Evolutionary conservation across 2,113 vertebrate genomes (phyloP).

Genomic region (Meleagris gallopavo): DNA sequence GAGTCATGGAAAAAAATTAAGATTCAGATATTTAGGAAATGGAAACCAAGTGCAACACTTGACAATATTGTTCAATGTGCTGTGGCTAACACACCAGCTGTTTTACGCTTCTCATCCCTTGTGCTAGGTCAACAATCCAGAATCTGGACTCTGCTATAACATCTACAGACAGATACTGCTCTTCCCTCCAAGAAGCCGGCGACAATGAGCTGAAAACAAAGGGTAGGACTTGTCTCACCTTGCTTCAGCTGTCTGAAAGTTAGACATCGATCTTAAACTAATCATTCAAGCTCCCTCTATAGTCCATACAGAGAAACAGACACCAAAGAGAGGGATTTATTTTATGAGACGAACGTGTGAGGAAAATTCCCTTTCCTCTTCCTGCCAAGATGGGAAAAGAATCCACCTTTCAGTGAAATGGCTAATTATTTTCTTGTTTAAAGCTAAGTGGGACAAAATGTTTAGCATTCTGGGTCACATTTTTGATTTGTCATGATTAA

Average conservation of each 20-base stretch:
- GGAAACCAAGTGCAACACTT: background rate
- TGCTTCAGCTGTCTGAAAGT: background rate
- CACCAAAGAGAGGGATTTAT: background rate
- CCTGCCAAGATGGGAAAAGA: background rate
- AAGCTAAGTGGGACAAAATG: background rate
- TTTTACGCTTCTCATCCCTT: background rate
- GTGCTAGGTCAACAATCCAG: background rate
- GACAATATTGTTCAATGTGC: background rate
- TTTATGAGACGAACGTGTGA: background rate
- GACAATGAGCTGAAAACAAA: background rate
- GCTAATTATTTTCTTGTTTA: constrained; percentile 36
- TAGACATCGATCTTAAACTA: background rate
- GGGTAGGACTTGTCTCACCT: background rate
- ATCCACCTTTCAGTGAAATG: background rate
- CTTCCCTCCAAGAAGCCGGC: background rate
- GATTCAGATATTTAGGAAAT: background rate
- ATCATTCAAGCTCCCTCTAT: background rate
- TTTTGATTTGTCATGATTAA: constrained; percentile 28
- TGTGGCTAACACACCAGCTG: background rate
- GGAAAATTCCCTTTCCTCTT: background rate
- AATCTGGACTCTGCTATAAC: background rate
- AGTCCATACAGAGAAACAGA: background rate
- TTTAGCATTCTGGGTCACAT: background rate
- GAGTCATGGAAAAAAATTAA: background rate
- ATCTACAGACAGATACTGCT: background rate